A percentile compares a stretch with the other conserved stretches of the same genome.
phyloP scores from a whole-genome alignment of 1,140 invertebrate genomes.

The Trissolcus basalis region DNA sequence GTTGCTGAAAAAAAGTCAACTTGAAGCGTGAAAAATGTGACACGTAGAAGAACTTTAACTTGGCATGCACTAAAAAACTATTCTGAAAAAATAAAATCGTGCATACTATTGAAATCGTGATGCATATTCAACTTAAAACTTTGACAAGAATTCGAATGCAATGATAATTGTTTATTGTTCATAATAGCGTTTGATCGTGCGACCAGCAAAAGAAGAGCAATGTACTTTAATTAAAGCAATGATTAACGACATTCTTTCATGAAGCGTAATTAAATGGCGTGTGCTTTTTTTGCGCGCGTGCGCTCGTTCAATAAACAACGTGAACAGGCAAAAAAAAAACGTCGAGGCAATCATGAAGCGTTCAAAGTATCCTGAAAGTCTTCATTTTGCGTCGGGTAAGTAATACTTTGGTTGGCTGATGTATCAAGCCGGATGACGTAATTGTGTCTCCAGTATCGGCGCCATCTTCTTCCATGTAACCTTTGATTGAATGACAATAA shows the following conservation, averaged over 20 bases:
- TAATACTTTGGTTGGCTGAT: slow-evolving; percentile 26
- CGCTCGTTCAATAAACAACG: slow-evolving; percentile 36
- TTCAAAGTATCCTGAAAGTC: slow-evolving; percentile 30
- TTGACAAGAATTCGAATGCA: neutral
- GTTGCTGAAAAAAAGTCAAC: slow-evolving; percentile 4
- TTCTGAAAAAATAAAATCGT: neutral
- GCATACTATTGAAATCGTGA: neutral
- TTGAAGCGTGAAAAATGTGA: slow-evolving; percentile 46
- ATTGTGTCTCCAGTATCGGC: slow-evolving; percentile 71
- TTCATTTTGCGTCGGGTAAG: slow-evolving; percentile 24
- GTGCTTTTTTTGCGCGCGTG: slow-evolving; percentile 34
- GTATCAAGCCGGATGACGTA: slow-evolving; percentile 70
- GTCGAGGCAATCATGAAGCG: slow-evolving; percentile 19
- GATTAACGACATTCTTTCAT: slow-evolving; percentile 59
- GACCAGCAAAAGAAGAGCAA: slow-evolving; percentile 26
- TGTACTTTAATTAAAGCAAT: slow-evolving; percentile 55
- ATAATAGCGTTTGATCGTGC: no score
- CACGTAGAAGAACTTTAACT: slow-evolving; percentile 20
- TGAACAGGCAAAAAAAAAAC: slow-evolving; percentile 14
- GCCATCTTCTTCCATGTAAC: slow-evolving; percentile 71
- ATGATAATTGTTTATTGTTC: no score
- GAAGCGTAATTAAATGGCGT: slow-evolving; percentile 58
- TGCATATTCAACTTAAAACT: no score
- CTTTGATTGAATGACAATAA: slow-evolving; percentile 45
- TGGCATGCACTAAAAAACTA: no score